phyloP scores from a whole-genome alignment of 92 coral and sea anemone genomes.

The Metridium senile region DNA sequence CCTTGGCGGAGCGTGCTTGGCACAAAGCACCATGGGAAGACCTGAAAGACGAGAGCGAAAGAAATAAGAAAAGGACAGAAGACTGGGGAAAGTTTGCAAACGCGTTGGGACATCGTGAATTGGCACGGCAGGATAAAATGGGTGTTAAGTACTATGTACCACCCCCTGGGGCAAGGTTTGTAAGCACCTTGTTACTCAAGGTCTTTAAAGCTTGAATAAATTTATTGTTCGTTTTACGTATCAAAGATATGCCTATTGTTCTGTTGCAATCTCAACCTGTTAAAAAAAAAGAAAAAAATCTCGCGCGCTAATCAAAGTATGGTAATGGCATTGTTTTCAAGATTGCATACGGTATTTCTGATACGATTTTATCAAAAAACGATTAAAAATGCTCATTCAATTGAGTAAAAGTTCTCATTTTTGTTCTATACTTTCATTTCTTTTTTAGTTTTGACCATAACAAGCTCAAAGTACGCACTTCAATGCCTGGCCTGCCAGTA shows the following conservation, averaged over 20 bases:
- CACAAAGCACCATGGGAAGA: constrained; percentile 81
- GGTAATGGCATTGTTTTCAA: too few relatives aligned
- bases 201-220: background rate
- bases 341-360: too few relatives aligned
- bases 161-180: constrained; percentile 83
- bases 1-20: constrained; percentile 91
- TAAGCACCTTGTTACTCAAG: background rate
- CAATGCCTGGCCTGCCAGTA: constrained; percentile 77
- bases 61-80: constrained; percentile 40
- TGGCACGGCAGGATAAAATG: constrained; percentile 67
- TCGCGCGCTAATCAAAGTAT: too few relatives aligned
- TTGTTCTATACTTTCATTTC: background rate
- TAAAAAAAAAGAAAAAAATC: too few relatives aligned
- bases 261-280: too few relatives aligned
- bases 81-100: constrained; percentile 80
- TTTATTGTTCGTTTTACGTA: too few relatives aligned
- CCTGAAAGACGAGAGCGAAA: constrained; percentile 13
- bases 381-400: too few relatives aligned
- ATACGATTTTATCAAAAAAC: too few relatives aligned
- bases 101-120: constrained; percentile 66
- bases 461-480: constrained; percentile 58
- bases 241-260: too few relatives aligned
- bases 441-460: constrained; percentile 44
- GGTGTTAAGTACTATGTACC: constrained; percentile 64
- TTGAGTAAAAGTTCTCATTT: too few relatives aligned